These are phyloP conservation scores for Lithobates sylvaticus DNA, from an alignment of 2,797 vertebrate genomes.

Conservation along the genomic window DNA sequence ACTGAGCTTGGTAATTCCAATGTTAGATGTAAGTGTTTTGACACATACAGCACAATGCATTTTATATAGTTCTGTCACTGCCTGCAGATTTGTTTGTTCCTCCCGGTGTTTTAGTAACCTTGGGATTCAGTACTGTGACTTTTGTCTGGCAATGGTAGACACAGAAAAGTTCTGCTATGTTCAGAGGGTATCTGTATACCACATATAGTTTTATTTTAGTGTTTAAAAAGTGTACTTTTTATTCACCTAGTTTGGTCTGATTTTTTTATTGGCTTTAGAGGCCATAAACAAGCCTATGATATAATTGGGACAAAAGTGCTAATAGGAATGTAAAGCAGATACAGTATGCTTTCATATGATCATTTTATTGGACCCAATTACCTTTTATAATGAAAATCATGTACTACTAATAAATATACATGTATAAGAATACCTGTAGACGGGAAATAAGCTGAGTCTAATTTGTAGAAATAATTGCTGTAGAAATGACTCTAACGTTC, in stretches of 20 bases:
- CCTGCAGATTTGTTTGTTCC: slow-evolving; percentile 16
- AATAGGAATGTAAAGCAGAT: not conserved
- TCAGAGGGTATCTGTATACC: not conserved
- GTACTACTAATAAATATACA: no score
- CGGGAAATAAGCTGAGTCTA: no score
- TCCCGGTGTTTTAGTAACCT: slow-evolving; percentile 14
- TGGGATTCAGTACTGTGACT: slow-evolving; percentile 6
- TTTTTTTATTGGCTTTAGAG: not conserved
- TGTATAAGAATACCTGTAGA: no score
- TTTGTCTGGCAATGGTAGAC: not conserved
- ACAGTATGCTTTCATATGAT: not conserved
- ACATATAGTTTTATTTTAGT: not conserved
- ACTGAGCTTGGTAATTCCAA: not conserved
- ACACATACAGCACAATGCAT: slow-evolving; percentile 16
- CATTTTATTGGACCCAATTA: not conserved
- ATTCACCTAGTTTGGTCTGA: not conserved
- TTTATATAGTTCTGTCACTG: slow-evolving; percentile 9
- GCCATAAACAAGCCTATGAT: not conserved
- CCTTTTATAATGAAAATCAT: not conserved
- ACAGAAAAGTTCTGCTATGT: not conserved
- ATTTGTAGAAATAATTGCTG: not conserved
- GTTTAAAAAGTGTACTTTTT: not conserved
- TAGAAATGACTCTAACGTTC: not conserved
- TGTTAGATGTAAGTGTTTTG: slow-evolving; percentile 31
- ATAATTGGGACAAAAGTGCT: not conserved